Evolutionary conservation across 2,797 vertebrate genomes (phyloP), one percentile per base, ranked within the genome.

Genomic region (Tiaroga cobitis): DNA sequence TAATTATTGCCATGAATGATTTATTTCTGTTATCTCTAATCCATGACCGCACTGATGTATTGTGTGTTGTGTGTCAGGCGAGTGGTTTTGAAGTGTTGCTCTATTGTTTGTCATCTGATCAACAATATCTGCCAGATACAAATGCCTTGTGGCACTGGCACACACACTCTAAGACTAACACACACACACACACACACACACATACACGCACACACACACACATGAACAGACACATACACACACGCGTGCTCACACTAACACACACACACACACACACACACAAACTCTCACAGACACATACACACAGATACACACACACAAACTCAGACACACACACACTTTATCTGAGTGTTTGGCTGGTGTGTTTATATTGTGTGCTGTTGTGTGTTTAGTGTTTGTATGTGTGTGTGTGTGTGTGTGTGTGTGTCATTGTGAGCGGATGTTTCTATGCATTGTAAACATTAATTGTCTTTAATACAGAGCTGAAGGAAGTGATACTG

Each of bases 81-180:
- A 67, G 63, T 54, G 37, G 51, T 77, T 29, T 81, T 76, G 37
- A 73, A 65, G 26, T 75, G 65, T 86, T 65, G 34, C 67, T 78
- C 34, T 34, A 67, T 73, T 72, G 69, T 84, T 74, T 87, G 76
- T 87, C 43, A 80, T 61, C 68, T 81, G 70, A 87, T 82, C 77
- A 37, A 69, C 68, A 80, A 75, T 84, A 87, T 84, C 81, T 87
- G 65, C 74, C 37, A 73, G 77, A 56, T 74, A 15, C 59, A 74
- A 26, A 34, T 84, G 37, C 21, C 59, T 34, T 34, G 11, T 59
- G 43, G 3, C 21, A 49, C 26, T 63, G 8, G 43, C 39, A 41
- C 39, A 9, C 8, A 41, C 39, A 39, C 39, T 43, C 10, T 46
- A 46, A 46, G 37, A 39, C 8, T 39, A 8, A 51, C 54, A 65